Evolutionary conservation across 92 coral and sea anemone genomes (phyloP).

Genomic region (Phymanthus crucifer): DNA sequence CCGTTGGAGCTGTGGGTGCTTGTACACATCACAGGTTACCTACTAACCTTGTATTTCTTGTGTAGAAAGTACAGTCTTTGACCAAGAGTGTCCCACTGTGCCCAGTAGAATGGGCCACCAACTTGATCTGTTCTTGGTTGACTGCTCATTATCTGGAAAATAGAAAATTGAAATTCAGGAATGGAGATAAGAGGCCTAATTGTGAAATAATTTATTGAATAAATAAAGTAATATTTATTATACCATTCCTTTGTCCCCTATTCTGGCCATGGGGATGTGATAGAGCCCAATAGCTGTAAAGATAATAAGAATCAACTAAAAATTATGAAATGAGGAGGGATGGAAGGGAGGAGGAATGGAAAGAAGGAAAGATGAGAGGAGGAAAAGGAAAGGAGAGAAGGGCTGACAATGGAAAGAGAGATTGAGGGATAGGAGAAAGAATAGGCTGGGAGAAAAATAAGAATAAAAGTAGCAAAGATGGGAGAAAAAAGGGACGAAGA

Average conservation of each 20-base stretch:
- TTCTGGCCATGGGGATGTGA: conserved; percentile 93
- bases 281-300: conserved; percentile 79
- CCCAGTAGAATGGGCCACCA: conserved; percentile 81
- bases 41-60: conserved; percentile 28
- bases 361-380: background rate
- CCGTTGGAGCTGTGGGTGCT: too few relatives aligned
- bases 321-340: too few relatives aligned
- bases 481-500: background rate
- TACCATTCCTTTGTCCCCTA: conserved; percentile 93
- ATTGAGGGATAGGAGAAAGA: too few relatives aligned
- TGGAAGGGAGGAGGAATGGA: too few relatives aligned
- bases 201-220: background rate
- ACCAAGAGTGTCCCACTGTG: conserved; percentile 81
- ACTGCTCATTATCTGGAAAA: conserved; percentile 80
- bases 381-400: background rate
- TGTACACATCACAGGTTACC: background rate
- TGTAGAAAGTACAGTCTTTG: conserved; percentile 81
- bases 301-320: background rate
- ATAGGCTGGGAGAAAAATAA: background rate
- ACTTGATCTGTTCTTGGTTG: conserved; percentile 94
- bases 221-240: background rate
- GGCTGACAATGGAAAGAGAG: background rate
- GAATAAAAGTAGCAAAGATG: background rate
- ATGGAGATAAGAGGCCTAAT: background rate
- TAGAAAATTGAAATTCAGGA: background rate